Percentiles rank a stretch among this genome's conserved stretches.
Evolutionary conservation across 2,797 vertebrate genomes (phyloP).

Genomic region (Dryobates pubescens): DNA sequence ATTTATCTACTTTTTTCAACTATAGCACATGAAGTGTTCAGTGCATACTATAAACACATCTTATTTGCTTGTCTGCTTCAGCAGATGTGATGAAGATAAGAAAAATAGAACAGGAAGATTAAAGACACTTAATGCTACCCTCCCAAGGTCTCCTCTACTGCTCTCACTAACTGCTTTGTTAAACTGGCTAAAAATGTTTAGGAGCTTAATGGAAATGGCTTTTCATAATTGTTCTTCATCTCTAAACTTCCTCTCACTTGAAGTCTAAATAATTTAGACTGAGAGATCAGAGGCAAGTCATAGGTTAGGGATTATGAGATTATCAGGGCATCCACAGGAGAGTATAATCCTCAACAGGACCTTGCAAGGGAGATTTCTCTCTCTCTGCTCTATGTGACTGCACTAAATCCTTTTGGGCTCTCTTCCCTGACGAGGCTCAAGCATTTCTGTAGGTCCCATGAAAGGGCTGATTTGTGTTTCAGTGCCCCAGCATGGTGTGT

Average conservation of each 20-base stretch:
- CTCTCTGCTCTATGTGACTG: neutral
- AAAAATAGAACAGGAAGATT: slow-evolving; percentile 22
- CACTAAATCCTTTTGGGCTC: neutral
- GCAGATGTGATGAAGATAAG: slow-evolving; percentile 32
- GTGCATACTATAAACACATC: neutral
- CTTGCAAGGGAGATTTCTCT: neutral
- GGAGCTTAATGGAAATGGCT: slow-evolving; percentile 17
- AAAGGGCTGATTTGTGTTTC: neutral
- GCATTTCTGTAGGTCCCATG: neutral
- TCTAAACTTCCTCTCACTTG: slow-evolving; percentile 49
- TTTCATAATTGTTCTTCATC: slow-evolving; percentile 33
- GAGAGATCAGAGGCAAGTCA: slow-evolving; percentile 49
- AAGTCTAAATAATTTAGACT: slow-evolving; percentile 45
- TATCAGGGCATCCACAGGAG: neutral
- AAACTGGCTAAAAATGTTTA: slow-evolving; percentile 22
- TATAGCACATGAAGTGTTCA: neutral
- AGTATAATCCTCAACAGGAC: neutral
- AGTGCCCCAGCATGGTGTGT: accelerated
- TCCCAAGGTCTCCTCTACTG: neutral
- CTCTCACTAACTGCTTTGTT: slow-evolving; percentile 38
- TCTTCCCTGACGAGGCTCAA: neutral
- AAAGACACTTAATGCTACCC: neutral
- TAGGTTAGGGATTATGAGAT: slow-evolving; percentile 53
- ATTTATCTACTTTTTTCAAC: neutral
- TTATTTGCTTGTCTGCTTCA: slow-evolving; percentile 16